phyloP scores from a whole-genome alignment of 2,888 invertebrate species.

The Drosophila subquinaria region DNA sequence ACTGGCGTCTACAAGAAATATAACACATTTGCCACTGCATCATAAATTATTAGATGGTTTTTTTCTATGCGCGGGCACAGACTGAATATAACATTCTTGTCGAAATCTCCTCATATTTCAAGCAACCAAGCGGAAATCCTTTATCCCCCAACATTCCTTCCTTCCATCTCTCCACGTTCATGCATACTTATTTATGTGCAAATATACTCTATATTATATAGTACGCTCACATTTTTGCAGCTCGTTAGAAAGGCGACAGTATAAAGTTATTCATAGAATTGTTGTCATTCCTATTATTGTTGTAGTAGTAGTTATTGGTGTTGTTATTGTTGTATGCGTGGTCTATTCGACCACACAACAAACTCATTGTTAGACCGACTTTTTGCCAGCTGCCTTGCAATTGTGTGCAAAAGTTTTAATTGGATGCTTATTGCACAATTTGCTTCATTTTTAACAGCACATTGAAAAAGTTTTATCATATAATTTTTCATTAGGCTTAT shows the following conservation, averaged over 20 bases:
- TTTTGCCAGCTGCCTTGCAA: constrained; percentile 53
- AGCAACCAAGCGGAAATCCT: constrained; percentile 80
- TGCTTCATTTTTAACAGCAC: constrained; percentile 48
- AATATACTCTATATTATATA: constrained; percentile 30
- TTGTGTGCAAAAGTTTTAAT: constrained; percentile 74
- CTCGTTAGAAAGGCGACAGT: constrained; percentile 79
- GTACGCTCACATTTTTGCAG: constrained; percentile 69
- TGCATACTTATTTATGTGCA: constrained; percentile 9
- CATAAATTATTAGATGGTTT: constrained; percentile 64
- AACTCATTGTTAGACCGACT: constrained; percentile 53
- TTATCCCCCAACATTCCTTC: constrained; percentile 30
- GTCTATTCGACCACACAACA: constrained; percentile 44
- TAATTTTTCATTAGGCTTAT: constrained; percentile 32
- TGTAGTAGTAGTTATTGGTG: background rate
- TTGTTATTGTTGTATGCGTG: background rate
- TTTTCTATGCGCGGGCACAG: constrained; percentile 26
- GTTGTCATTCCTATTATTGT: constrained; percentile 21
- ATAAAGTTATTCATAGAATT: constrained; percentile 58
- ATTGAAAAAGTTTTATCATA: constrained; percentile 24
- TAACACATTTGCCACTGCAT: constrained; percentile 71
- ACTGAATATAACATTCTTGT: constrained; percentile 53
- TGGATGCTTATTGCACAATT: constrained; percentile 77
- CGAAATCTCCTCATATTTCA: constrained; percentile 78
- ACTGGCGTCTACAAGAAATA: constrained; percentile 50
- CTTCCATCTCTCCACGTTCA: background rate